Evolutionary conservation across 2,888 invertebrate genomes (phyloP), one percentile per base, ranked within the genome.

Genomic region (Sinelater perroti): DNA sequence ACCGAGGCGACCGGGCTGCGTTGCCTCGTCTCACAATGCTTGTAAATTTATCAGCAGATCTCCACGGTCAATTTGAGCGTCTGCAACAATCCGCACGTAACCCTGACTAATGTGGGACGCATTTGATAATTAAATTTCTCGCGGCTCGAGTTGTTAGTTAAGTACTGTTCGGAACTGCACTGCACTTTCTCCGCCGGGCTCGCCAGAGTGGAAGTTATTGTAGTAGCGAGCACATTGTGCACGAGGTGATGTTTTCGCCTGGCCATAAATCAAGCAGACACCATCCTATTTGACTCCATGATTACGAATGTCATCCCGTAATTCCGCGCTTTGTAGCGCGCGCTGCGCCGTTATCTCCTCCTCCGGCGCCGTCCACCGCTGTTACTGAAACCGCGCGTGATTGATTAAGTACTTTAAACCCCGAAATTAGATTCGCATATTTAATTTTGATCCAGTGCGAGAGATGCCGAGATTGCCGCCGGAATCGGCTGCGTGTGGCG

Each of bases 381-480:
- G 56, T 49, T 53, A 59, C 61, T 46, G 63, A 65, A 64, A 67
- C 65, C 64, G 58, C 66, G 60, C 66, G 72, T 76, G 77, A 77
- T 77, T 77, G 77, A 77, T 77, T 76, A 76, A 76, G 73, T 72
- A 70, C 72, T 75, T 73, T 73, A 74, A 73, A 71, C 75, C 73
- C 71, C 68, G 67, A 73, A 75, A 76, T 76, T 75, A 74, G 73
- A 75, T 74, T 75, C 76, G 76, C 76, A 76, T 76, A 76, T 76
- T 76, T 77, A 76, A 77, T 77, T 75, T 73, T 68, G 67, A 67
- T 65, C 62, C 66, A 63, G 68, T 62, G 67, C 64, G 66, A 63
- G 63, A 67, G 69, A 68, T 69, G 69, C 67, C 66, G 65, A 66
- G 57, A 58, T 62, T 61, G 50, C 62, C 54, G 60, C 52, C 63